Evolutionary conservation across 2,888 invertebrate genomes (phyloP), one percentile per base, ranked within the genome.

Genomic region (Brachynemurus nebulosus): DNA sequence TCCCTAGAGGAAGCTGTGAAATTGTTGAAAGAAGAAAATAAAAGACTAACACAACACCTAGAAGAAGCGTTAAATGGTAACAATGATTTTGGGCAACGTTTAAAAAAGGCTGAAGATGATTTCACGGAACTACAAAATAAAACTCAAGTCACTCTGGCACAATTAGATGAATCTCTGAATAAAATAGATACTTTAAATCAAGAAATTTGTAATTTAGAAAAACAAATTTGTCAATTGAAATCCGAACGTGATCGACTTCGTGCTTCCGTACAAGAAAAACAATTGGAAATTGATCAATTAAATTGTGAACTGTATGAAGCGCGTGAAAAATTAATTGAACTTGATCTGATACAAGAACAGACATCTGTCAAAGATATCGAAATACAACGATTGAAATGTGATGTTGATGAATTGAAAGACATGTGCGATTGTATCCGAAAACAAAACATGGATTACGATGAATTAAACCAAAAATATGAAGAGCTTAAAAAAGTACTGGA

Each of bases 41-140:
- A n/a, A n/a, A n/a, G n/a, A n/a, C n/a, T n/a, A n/a, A n/a, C n/a
- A n/a, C n/a, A n/a, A n/a, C n/a, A n/a, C n/a, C n/a, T n/a, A n/a
- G n/a, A n/a, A n/a, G n/a, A n/a, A 30, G 30, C 30, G 5, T 2
- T 30, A n/a, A n/a, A n/a, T n/a, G n/a, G n/a, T n/a, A n/a, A n/a
- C n/a, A n/a, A n/a, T 30, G 30, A 30, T 30, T 30, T 30, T 12
- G 30, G 14, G n/a, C 30, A 30, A 30, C 30, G 30, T 30, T 30
- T 30, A 30, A 30, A 30, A 30, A 12, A 12, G 5, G 4, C 14
- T 4, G 14, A 30, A 30, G n/a, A 30, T 12, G 30, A 30, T 12
- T 14, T 12, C 14, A 12, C 14, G 14, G n/a, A 30, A 12, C 14
- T 30, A 14, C n/a, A 30, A 12, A 30, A 30, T 12, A 14, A 30